Percentiles rank a stretch among this genome's conserved stretches.
These are phyloP conservation scores for Clarias batrachus DNA, from an alignment of 2,113 vertebrate genomes.

Conservation along the genomic window DNA sequence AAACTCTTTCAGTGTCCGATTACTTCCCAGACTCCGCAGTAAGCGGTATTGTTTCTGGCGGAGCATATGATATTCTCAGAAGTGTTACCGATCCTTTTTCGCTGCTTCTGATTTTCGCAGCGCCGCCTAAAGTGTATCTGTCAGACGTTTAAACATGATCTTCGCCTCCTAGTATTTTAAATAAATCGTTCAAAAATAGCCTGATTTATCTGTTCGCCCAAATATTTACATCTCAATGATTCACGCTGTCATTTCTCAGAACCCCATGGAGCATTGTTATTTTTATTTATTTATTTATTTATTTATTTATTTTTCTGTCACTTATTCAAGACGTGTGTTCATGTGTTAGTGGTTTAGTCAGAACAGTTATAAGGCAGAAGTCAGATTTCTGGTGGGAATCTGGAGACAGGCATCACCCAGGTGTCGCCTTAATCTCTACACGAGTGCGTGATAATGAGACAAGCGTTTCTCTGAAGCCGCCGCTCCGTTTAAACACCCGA, in stretches of 20 bases:
- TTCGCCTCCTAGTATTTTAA: conserved; percentile 5
- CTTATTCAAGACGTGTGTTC: neutral
- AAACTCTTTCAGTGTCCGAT: neutral
- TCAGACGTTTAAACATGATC: conserved; percentile 20
- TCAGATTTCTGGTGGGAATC: conserved; percentile 12
- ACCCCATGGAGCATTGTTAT: neutral
- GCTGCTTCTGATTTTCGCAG: conserved; percentile 21
- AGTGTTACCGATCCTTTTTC: conserved; percentile 21
- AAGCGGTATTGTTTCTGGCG: conserved; percentile 23
- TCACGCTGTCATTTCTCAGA: conserved; percentile 1
- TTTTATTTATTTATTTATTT: too few species aligned
- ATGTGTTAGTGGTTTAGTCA: neutral
- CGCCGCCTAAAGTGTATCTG: neutral
- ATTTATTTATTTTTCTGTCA: neutral
- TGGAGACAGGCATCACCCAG: conserved; percentile 14
- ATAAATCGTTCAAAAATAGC: neutral
- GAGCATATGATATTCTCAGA: conserved; percentile 24
- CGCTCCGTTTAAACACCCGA: conserved; percentile 19
- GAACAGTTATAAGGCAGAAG: conserved; percentile 14
- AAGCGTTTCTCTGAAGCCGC: conserved; percentile 17
- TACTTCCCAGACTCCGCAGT: conserved; percentile 1
- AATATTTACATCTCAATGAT: conserved; percentile 29
- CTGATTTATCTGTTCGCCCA: conserved; percentile 13
- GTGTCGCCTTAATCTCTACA: conserved; percentile 44
- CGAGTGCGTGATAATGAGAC: conserved; percentile 46